These are phyloP conservation scores for Nebria brevicollis DNA, from an alignment of 2,888 invertebrate species.

Conservation along the genomic window DNA sequence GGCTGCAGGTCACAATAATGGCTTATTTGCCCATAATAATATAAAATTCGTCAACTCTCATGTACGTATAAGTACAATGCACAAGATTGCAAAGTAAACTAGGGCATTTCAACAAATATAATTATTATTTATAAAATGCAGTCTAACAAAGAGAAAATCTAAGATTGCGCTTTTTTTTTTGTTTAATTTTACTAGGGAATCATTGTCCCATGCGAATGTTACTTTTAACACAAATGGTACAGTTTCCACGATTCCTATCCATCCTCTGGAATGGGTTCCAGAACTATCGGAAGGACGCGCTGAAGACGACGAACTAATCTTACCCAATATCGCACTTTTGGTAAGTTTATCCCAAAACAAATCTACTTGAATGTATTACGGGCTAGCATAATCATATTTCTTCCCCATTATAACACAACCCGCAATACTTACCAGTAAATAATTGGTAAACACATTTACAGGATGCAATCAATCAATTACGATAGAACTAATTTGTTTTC, in stretches of 20 bases:
- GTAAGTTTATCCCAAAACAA: conserved; percentile 67
- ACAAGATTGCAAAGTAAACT: neutral
- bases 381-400: too few species aligned
- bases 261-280: conserved; percentile 80
- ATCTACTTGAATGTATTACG: neutral
- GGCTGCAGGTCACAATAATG: neutral
- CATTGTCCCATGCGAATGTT: conserved; percentile 74
- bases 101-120: neutral
- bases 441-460: too few species aligned
- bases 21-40: neutral
- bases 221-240: conserved; percentile 82
- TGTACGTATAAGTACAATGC: conserved; percentile 17
- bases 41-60: neutral
- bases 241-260: conserved; percentile 73
- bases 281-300: conserved; percentile 78
- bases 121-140: conserved; percentile 12
- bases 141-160: conserved; percentile 9
- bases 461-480: too few species aligned
- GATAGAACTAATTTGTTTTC: too few species aligned
- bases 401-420: too few species aligned
- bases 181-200: conserved; percentile 69
- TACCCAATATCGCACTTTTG: conserved; percentile 86
- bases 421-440: too few species aligned
- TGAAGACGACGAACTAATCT: conserved; percentile 78
- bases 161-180: conserved; percentile 23